phyloP scores from a whole-genome alignment of 2,113 vertebrate genomes.

The Thinocorus orbignyianus region DNA sequence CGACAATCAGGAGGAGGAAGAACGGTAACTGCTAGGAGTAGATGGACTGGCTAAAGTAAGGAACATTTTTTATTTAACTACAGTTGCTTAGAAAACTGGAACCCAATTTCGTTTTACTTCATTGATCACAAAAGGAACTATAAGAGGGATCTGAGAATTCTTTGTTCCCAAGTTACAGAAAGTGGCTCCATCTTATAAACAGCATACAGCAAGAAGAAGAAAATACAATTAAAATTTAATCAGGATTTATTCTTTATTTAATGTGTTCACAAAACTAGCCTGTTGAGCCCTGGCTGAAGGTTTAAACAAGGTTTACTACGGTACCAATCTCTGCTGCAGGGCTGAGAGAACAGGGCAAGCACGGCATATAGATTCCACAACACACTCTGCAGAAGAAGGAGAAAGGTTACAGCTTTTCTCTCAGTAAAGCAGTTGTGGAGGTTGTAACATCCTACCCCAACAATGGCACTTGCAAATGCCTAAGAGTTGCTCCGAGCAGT shows the following conservation, averaged over 20 bases:
- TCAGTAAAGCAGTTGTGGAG: background rate
- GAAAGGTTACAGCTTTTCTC: background rate
- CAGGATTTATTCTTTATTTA: background rate
- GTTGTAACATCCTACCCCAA: background rate
- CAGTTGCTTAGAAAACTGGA: background rate
- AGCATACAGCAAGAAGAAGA: background rate
- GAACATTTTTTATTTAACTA: background rate
- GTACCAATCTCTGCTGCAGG: background rate
- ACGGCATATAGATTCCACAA: background rate
- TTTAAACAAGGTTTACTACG: background rate
- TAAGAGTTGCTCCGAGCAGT: background rate
- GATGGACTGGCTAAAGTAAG: background rate
- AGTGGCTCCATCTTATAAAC: background rate
- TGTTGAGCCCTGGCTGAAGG: background rate
- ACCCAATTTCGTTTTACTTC: background rate
- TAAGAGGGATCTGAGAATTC: background rate
- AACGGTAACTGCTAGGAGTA: background rate
- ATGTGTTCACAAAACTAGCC: background rate
- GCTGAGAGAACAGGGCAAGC: background rate
- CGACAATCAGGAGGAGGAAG: background rate
- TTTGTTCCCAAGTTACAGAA: background rate
- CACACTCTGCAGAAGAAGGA: background rate
- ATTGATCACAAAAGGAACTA: background rate
- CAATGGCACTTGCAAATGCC: background rate
- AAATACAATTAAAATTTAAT: background rate